phyloP scores from a whole-genome alignment of 2,113 vertebrate species.

The Anarrhichthys ocellatus region DNA sequence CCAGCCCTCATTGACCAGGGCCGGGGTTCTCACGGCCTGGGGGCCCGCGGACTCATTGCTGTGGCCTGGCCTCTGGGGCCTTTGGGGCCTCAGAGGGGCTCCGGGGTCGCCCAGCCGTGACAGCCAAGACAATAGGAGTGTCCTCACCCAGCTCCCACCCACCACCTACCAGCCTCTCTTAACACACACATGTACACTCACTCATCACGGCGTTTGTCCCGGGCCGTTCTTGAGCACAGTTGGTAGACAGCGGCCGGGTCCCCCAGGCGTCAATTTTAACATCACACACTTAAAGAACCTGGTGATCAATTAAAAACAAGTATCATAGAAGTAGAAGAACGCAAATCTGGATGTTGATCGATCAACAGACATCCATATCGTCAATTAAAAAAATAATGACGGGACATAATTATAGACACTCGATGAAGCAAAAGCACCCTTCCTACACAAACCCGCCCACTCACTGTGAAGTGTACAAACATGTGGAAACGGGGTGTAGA shows the following conservation, averaged over 20 bases:
- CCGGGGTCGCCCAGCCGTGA: slow-evolving; percentile 76
- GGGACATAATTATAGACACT: slow-evolving; percentile 52
- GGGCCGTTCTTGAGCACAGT: slow-evolving; percentile 53
- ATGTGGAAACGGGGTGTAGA: slow-evolving; percentile 49
- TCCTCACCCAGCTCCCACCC: slow-evolving; percentile 68
- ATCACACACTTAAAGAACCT: not conserved
- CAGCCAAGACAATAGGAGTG: slow-evolving; percentile 79
- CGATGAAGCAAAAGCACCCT: slow-evolving; percentile 41
- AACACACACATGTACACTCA: slow-evolving; percentile 50
- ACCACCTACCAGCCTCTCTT: slow-evolving; percentile 61
- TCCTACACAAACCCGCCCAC: slow-evolving; percentile 60
- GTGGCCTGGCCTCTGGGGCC: slow-evolving; percentile 76
- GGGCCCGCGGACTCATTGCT: slow-evolving; percentile 74
- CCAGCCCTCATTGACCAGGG: slow-evolving; percentile 74
- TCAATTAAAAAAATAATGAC: slow-evolving; percentile 30
- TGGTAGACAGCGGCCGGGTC: slow-evolving; percentile 35
- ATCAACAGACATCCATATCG: slow-evolving; percentile 12
- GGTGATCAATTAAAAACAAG: not conserved
- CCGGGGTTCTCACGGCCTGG: slow-evolving; percentile 83
- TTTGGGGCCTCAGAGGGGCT: slow-evolving; percentile 77
- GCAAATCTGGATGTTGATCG: slow-evolving; percentile 6
- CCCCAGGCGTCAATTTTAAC: slow-evolving; percentile 26
- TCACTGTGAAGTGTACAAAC: slow-evolving; percentile 46
- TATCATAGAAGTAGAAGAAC: not conserved
- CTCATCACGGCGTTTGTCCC: slow-evolving; percentile 52